These are phyloP conservation scores for Tetragnatha versicolor DNA, from an alignment of 1,140 invertebrate genomes.

Conservation along the genomic window DNA sequence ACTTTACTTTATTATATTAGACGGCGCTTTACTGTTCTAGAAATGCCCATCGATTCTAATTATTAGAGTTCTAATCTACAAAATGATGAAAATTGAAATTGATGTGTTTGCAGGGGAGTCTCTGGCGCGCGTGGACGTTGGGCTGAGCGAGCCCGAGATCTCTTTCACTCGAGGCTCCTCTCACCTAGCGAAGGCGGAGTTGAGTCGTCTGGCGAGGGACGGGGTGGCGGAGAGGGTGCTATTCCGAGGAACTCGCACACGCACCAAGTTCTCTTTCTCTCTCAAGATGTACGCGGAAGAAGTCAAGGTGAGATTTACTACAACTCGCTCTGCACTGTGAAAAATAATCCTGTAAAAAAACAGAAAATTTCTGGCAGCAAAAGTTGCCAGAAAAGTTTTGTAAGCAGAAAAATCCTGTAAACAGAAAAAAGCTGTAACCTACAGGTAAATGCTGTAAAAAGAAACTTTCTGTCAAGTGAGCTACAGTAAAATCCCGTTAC, in stretches of 20 bases:
- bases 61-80: too few relatives aligned
- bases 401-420: not conserved
- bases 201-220: constrained; percentile 56
- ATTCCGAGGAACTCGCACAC: constrained; percentile 61
- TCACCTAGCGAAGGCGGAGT: constrained; percentile 57
- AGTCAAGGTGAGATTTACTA: constrained; percentile 60
- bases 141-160: constrained; percentile 61
- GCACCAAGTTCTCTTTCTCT: constrained; percentile 65
- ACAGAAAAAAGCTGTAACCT: not conserved
- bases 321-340: not conserved
- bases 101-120: constrained; percentile 61
- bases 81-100: too few relatives aligned
- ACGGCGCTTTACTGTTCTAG: too few relatives aligned
- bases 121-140: constrained; percentile 61
- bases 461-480: not conserved
- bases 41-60: too few relatives aligned
- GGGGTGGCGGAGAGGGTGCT: constrained; percentile 52
- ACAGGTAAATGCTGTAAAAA: not conserved
- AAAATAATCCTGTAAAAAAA: too few relatives aligned
- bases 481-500: too few relatives aligned
- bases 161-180: constrained; percentile 61
- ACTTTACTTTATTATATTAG: too few relatives aligned
- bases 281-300: constrained; percentile 66
- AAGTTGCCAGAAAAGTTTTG: too few relatives aligned
- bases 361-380: too few relatives aligned